These are phyloP conservation scores for Pica pica DNA, from an alignment of 2,113 vertebrate genomes.

Conservation along the genomic window DNA sequence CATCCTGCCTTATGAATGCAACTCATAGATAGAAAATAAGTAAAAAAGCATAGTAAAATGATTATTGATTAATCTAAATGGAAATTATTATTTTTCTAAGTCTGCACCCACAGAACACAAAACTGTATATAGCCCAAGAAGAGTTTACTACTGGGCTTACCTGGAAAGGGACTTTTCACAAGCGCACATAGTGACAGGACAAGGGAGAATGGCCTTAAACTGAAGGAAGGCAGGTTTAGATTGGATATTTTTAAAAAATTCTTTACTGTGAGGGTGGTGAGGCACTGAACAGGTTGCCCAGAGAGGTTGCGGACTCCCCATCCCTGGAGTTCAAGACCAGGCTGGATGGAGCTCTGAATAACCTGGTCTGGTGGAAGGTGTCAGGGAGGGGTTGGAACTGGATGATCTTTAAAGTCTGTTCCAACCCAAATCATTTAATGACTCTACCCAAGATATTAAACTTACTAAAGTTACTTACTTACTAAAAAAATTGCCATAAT, in stretches of 20 bases:
- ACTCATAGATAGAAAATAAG: background rate
- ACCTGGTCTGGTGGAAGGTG: background rate
- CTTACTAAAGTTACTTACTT: background rate
- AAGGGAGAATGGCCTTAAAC: background rate
- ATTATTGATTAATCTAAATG: background rate
- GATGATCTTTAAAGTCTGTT: background rate
- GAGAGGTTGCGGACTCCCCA: fast-evolving
- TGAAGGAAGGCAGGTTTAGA: background rate
- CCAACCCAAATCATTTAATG: background rate
- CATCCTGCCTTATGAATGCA: background rate
- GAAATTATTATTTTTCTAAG: background rate
- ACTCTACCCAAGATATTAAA: background rate
- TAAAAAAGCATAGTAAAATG: background rate
- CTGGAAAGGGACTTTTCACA: background rate
- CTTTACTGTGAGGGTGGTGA: background rate
- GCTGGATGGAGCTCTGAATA: background rate
- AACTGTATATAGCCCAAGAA: background rate
- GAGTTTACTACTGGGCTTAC: background rate
- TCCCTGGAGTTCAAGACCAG: background rate
- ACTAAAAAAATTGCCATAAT: background rate
- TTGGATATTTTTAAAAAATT: background rate
- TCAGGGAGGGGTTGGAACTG: background rate
- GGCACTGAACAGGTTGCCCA: background rate
- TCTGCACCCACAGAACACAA: background rate
- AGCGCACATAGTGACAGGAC: background rate